Conservation (phyloP, 1,140 invertebrate species). For the Pseudomyrmex cubaensis region DNA sequence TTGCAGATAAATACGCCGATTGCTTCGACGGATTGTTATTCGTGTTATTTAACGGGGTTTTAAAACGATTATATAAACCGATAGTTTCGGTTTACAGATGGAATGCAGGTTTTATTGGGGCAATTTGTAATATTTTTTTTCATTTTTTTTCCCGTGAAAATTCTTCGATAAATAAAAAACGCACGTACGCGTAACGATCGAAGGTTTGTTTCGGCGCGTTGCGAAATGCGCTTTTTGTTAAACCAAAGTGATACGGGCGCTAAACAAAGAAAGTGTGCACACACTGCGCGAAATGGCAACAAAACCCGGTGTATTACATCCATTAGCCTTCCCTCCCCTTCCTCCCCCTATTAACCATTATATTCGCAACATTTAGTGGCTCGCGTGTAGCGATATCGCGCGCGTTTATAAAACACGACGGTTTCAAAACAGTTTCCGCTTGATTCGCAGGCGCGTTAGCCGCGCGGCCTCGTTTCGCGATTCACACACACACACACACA, state of each 20-base stretch:
- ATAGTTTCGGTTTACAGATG: too few species aligned
- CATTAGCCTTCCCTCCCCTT: conserved; percentile 10
- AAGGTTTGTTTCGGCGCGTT: conserved; percentile 23
- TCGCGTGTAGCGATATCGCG: conserved; percentile 42
- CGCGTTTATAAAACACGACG: conserved; percentile 56
- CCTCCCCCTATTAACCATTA: conserved; percentile 39
- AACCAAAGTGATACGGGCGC: conserved; percentile 9
- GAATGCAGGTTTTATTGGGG: too few species aligned
- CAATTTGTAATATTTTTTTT: too few species aligned
- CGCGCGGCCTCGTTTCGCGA: conserved; percentile 43
- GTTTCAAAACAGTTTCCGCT: conserved; percentile 57
- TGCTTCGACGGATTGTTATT: too few species aligned
- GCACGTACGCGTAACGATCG: conserved; percentile 1
- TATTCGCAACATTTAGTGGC: conserved; percentile 47
- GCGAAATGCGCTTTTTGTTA: conserved; percentile 1
- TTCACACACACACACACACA: conserved; percentile 1
- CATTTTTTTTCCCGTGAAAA: too few species aligned
- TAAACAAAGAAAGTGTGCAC: conserved; percentile 19
- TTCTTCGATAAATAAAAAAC: neutral
- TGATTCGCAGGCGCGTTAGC: conserved; percentile 35
- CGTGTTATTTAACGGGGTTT: too few species aligned
- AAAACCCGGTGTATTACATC: conserved; percentile 43
- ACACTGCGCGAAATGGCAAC: conserved; percentile 39
- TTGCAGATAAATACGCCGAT: too few species aligned
- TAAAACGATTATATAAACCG: too few species aligned